Conservation (phyloP, 2,113 vertebrate species). For the Machaerirhynchus nigripectus region DNA sequence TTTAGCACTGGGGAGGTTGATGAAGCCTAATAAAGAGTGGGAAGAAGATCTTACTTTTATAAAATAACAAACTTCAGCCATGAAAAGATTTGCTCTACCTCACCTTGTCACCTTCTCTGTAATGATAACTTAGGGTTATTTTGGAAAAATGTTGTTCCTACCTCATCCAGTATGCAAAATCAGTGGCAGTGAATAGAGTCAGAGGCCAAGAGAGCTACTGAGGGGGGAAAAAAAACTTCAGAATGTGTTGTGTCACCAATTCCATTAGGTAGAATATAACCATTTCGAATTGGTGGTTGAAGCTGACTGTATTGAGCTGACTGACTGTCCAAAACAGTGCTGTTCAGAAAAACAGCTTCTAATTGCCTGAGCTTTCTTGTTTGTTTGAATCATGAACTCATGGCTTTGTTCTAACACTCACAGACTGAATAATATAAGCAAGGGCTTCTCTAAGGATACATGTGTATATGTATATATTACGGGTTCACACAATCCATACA, state of each 20-base stretch:
- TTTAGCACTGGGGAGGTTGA: background rate
- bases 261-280: background rate
- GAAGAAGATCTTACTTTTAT: background rate
- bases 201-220: background rate
- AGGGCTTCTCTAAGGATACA: background rate
- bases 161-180: background rate
- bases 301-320: background rate
- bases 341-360: background rate
- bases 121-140: background rate
- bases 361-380: background rate
- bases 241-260: background rate
- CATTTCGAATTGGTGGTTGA: background rate
- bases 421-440: background rate
- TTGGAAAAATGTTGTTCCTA: background rate
- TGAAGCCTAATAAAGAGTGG: background rate
- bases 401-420: background rate
- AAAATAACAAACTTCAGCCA: background rate
- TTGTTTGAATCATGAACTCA: background rate
- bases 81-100: background rate
- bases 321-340: background rate
- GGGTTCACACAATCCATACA: background rate
- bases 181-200: background rate
- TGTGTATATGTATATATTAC: no score
- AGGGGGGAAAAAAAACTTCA: fast-evolving
- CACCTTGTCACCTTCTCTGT: background rate